Evolutionary conservation across 2,113 vertebrate species (phyloP).

Genomic region (Oncorhynchus mykiss): DNA sequence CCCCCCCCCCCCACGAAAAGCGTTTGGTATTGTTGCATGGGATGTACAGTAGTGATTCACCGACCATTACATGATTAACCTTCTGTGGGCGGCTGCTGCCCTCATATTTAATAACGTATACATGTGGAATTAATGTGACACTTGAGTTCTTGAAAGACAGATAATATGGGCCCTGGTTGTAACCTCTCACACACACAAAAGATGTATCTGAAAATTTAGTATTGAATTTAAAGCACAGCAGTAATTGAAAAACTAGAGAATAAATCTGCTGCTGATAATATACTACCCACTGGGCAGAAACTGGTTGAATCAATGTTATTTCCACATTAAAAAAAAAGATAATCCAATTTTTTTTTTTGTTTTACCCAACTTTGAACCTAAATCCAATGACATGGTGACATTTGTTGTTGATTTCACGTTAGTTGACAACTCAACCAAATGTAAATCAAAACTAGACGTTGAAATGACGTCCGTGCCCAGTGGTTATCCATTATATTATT

Average conservation of each 20-base stretch:
- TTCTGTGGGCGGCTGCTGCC: constrained; percentile 71
- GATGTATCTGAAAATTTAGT: constrained; percentile 23
- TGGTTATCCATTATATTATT: constrained; percentile 17
- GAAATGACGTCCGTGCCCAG: too few relatives aligned
- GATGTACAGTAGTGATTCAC: constrained; percentile 76
- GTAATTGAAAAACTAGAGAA: constrained; percentile 34
- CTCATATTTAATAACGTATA: background rate
- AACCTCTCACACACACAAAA: constrained; percentile 20
- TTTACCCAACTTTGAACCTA: too few relatives aligned
- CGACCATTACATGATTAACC: constrained; percentile 57
- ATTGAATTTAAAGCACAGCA: constrained; percentile 31
- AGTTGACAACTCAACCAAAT: too few relatives aligned
- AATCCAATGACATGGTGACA: too few relatives aligned
- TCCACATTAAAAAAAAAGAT: too few relatives aligned
- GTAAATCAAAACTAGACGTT: too few relatives aligned
- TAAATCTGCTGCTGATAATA: constrained; percentile 27
- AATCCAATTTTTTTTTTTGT: too few relatives aligned
- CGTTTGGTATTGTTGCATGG: constrained; percentile 75
- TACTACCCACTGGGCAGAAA: constrained; percentile 6
- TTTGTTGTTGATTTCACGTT: too few relatives aligned
- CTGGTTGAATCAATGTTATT: too few relatives aligned
- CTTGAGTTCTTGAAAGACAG: constrained; percentile 29
- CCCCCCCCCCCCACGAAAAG: constrained; percentile 73
- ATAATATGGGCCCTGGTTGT: constrained; percentile 35
- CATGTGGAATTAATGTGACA: constrained; percentile 38